These are phyloP conservation scores for Oxytorus armatus DNA, from an alignment of 2,888 invertebrate species.

Conservation along the genomic window DNA sequence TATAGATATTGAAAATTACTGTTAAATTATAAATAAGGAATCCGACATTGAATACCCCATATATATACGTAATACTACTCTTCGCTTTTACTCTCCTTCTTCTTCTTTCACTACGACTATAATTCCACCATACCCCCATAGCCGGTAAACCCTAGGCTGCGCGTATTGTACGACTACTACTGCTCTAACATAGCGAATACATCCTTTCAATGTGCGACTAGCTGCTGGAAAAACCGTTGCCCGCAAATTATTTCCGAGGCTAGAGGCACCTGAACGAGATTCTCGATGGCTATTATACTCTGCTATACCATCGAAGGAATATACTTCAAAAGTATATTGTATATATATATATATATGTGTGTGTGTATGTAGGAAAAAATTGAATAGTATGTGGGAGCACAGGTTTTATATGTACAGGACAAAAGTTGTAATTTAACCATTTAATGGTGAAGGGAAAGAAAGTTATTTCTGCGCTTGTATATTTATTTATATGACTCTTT, in stretches of 20 bases:
- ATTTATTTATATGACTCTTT: too few relatives aligned
- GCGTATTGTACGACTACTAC: slow-evolving; percentile 45
- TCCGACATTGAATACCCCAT: slow-evolving; percentile 11
- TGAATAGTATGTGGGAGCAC: slow-evolving; percentile 13
- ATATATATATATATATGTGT: not conserved
- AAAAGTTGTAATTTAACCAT: slow-evolving; percentile 1
- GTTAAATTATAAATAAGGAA: not conserved
- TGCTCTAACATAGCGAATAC: slow-evolving; percentile 23
- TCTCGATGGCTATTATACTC: slow-evolving; percentile 59
- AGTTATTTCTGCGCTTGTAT: not conserved
- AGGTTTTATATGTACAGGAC: not conserved
- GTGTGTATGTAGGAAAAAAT: slow-evolving; percentile 15
- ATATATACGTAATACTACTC: slow-evolving; percentile 36
- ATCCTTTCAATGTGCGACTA: slow-evolving; percentile 60
- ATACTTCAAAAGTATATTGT: slow-evolving; percentile 4
- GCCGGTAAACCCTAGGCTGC: slow-evolving; percentile 26
- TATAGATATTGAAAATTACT: not conserved
- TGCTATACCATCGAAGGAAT: slow-evolving; percentile 39
- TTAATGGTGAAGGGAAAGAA: slow-evolving; percentile 3
- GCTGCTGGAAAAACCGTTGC: slow-evolving; percentile 69
- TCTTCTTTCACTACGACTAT: slow-evolving; percentile 49
- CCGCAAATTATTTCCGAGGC: slow-evolving; percentile 68
- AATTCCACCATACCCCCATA: slow-evolving; percentile 28
- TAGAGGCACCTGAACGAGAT: slow-evolving; percentile 60
- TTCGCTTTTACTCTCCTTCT: slow-evolving; percentile 55